Evolutionary conservation across 2,888 invertebrate species (phyloP), one percentile per base, ranked within the genome.

Genomic region (Stegana nigrithorax): DNA sequence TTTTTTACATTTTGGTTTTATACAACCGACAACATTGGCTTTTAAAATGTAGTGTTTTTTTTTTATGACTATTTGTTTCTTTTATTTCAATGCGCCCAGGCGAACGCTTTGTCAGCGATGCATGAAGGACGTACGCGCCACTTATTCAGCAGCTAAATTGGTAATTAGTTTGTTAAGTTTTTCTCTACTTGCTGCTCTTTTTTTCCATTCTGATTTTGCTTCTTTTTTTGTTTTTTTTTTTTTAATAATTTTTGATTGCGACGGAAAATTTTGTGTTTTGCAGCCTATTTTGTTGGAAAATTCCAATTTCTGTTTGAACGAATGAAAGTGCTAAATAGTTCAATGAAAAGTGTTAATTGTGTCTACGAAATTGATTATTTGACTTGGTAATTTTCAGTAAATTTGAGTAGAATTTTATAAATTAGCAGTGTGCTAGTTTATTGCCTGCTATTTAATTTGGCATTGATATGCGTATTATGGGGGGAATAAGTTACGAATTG

Each of bases 81-180:
- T n/a, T n/a, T n/a, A n/a, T n/a, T n/a, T n/a, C n/a, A n/a, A n/a
- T n/a, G n/a, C n/a, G n/a, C n/a, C n/a, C n/a, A n/a, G 45, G 12
- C 19, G 39, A 12, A 5, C 17, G 63, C 75, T 78, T 70, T 62
- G 17, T 39, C 6, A 39, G 14, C 73, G 72, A 71, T 74, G 81
- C 81, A 73, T 84, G 83, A 83, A 81, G 78, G 81, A 77, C 76
- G 81, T 70, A 72, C 73, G 76, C 72, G 64, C 68, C 63, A 67
- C 67, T 62, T 72, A 73, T 66, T 78, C 39, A 39, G 39, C 39
- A 6, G 6, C 39, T 39, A 8, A 39, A 39, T 39, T 39, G 4
- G 39, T 39, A 39, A 39, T 39, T 39, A 39, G 5, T 39, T 39
- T 8, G 39, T 10, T 39, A 39, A 39, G n/a, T 32, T 32, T 45